Percentiles rank a stretch among this genome's conserved stretches.
Evolutionary conservation across 1,140 invertebrate genomes (phyloP).

Genomic region (Augochlora pura): DNA sequence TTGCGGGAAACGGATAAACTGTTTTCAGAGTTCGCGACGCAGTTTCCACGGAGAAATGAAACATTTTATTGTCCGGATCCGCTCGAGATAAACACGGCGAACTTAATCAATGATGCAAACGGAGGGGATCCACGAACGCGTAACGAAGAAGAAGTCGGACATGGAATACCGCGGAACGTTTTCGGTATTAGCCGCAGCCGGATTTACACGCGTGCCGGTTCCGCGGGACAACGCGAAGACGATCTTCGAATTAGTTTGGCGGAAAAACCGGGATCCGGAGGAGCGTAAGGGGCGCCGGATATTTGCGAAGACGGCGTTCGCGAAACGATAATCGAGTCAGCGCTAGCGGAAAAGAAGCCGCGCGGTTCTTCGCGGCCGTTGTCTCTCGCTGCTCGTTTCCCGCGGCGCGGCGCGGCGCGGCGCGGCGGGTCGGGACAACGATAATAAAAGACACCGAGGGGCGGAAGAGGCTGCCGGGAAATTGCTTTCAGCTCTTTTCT

Average conservation of each 20-base stretch:
- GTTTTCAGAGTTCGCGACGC: not conserved
- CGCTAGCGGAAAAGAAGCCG: not conserved
- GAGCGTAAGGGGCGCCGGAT: too few species aligned
- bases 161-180: not conserved
- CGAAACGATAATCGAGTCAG: conserved; percentile 24
- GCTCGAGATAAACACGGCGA: not conserved
- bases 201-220: too few species aligned
- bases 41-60: not conserved
- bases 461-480: not conserved
- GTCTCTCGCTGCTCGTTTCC: not conserved
- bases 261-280: not conserved
- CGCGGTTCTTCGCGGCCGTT: not conserved
- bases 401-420: too few species aligned
- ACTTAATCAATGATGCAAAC: conserved; percentile 2
- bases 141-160: not conserved
- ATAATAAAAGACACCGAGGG: conserved; percentile 10
- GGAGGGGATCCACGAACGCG: not conserved
- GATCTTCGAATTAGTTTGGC: not conserved
- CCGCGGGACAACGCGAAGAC: not conserved
- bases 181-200: too few species aligned
- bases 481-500: conserved; percentile 19
- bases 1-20: conserved; percentile 1
- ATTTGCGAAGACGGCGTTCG: not conserved
- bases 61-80: not conserved
- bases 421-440: not conserved